phyloP scores from a whole-genome alignment of 1,140 invertebrate genomes.

The Apis mellifera region Amel_HAv3.1 CM009944.2:5028001-5028500 shows the following conservation, averaged over 20 bases:
- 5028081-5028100: constrained; percentile 39
- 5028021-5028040: constrained; percentile 39
- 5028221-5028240: constrained; percentile 27
- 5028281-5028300: constrained; percentile 53
- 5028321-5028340: constrained; percentile 54
- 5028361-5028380: constrained; percentile 49
- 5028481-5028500: constrained; percentile 30
- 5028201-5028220: constrained; percentile 32
- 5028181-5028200: constrained; percentile 52
- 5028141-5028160: constrained; percentile 41
- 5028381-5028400: constrained; percentile 43
- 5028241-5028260: constrained; percentile 41
- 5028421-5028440: constrained; percentile 24
- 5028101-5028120: not conserved
- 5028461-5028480: constrained; percentile 12
- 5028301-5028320: constrained; percentile 72
- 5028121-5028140: constrained; percentile 1
- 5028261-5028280: constrained; percentile 59
- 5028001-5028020: constrained; percentile 39
- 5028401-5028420: constrained; percentile 29
- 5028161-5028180: constrained; percentile 35
- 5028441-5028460: constrained; percentile 13
- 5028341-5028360: constrained; percentile 64
- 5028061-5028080: constrained; percentile 12
- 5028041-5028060: constrained; percentile 49